Percentiles rank a stretch among this genome's conserved stretches.
phyloP scores from a whole-genome alignment of 2,888 invertebrate species.

The Netelia virgata region DNA sequence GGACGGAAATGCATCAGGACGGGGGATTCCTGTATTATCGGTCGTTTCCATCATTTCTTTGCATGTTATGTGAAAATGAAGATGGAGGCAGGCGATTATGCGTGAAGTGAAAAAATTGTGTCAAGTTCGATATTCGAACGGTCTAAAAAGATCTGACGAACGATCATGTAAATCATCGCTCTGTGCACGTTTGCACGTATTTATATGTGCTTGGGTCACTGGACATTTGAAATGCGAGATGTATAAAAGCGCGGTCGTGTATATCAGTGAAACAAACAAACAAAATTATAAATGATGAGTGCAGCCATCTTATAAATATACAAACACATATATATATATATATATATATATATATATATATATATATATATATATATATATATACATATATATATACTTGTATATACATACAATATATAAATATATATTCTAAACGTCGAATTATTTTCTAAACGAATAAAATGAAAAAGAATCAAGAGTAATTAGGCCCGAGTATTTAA shows the following conservation, averaged over 20 bases:
- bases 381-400: conserved; percentile 56
- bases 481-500: conserved; percentile 24
- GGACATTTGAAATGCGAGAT: conserved; percentile 36
- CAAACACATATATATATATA: conserved; percentile 56
- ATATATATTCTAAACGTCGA: conserved; percentile 66
- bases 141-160: conserved; percentile 71
- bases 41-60: conserved; percentile 17
- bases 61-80: not conserved
- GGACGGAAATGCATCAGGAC: not conserved
- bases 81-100: conserved; percentile 20
- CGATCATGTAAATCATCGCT: conserved; percentile 52
- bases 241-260: conserved; percentile 30
- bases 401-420: conserved; percentile 41
- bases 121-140: conserved; percentile 67
- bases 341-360: conserved; percentile 64
- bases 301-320: conserved; percentile 67
- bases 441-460: conserved; percentile 65
- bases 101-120: conserved; percentile 13
- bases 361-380: conserved; percentile 59
- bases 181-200: conserved; percentile 12
- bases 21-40: conserved; percentile 14
- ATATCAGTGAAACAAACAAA: conserved; percentile 59
- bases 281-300: conserved; percentile 45
- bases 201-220: conserved; percentile 36
- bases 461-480: conserved; percentile 29